These are phyloP conservation scores for Hozukius guyotensis DNA, from an alignment of 2,797 vertebrate genomes.

Conservation along the genomic window DNA sequence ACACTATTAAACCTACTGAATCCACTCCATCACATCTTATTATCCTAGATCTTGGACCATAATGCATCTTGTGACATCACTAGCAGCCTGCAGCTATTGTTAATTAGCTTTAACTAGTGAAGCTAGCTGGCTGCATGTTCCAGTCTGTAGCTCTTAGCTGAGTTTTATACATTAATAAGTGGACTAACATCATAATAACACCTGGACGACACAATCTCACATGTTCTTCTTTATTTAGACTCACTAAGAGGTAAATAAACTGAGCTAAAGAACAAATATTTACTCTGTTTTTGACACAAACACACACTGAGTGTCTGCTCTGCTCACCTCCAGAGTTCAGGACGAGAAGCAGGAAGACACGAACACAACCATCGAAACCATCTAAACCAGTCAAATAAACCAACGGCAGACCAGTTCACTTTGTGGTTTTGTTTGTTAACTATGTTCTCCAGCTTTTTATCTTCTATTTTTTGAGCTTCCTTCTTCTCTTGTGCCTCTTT, in stretches of 20 bases:
- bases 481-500: not conserved
- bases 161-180: not conserved
- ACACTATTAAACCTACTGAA: rapidly evolving
- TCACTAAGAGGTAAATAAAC: not conserved
- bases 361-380: not conserved
- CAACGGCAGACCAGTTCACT: no score
- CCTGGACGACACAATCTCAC: not conserved
- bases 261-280: not conserved
- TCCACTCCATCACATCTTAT: rapidly evolving
- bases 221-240: not conserved
- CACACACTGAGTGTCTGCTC: not conserved
- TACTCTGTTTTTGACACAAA: not conserved
- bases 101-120: conserved; percentile 3
- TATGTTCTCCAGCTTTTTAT: rapidly evolving
- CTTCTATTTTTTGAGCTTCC: not conserved
- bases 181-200: not conserved
- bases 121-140: conserved; percentile 18
- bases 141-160: not conserved
- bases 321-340: conserved; percentile 62
- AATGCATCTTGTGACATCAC: no score
- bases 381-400: no score
- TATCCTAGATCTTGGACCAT: no score
- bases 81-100: conserved; percentile 13
- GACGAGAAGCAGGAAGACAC: not conserved
- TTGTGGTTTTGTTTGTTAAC: rapidly evolving